Conservation (phyloP, 1,140 invertebrate genomes). For the Hydropsyche tenuis region DNA sequence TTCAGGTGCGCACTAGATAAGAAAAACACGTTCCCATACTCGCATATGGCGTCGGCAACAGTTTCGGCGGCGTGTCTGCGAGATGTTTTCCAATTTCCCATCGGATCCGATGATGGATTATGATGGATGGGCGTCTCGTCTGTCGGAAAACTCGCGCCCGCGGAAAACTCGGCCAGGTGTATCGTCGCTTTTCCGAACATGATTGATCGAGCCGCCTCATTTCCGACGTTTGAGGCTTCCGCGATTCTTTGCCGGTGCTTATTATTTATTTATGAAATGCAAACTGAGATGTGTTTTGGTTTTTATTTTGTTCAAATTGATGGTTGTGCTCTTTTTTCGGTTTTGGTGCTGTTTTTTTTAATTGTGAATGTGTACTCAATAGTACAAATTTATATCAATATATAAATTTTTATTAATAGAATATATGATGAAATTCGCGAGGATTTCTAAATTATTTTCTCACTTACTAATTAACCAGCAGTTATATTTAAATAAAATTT, state of each 20-base stretch:
- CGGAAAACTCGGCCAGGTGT: conserved; percentile 24
- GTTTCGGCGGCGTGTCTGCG: neutral
- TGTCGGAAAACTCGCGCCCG: conserved; percentile 23
- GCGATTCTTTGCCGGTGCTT: neutral
- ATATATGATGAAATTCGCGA: too few relatives aligned
- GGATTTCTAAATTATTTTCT: too few relatives aligned
- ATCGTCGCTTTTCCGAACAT: conserved; percentile 26
- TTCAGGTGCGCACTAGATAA: too few relatives aligned
- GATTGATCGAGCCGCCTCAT: conserved; percentile 32
- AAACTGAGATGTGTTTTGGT: neutral
- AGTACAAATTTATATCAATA: too few relatives aligned
- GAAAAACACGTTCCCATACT: too few relatives aligned
- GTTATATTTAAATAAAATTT: too few relatives aligned
- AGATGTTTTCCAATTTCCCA: conserved; percentile 37
- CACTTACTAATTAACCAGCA: too few relatives aligned
- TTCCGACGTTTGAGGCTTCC: conserved; percentile 21
- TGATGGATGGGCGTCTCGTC: conserved; percentile 34
- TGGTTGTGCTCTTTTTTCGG: neutral
- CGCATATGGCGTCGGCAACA: neutral
- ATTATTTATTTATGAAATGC: conserved; percentile 18
- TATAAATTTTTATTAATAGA: too few relatives aligned
- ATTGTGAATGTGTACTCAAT: too few relatives aligned
- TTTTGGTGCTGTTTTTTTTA: neutral
- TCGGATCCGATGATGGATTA: conserved; percentile 30
- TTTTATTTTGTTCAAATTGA: neutral